Conservation (phyloP, 2,888 invertebrate species). For the Caenorhabditis zanzibari region DNA sequence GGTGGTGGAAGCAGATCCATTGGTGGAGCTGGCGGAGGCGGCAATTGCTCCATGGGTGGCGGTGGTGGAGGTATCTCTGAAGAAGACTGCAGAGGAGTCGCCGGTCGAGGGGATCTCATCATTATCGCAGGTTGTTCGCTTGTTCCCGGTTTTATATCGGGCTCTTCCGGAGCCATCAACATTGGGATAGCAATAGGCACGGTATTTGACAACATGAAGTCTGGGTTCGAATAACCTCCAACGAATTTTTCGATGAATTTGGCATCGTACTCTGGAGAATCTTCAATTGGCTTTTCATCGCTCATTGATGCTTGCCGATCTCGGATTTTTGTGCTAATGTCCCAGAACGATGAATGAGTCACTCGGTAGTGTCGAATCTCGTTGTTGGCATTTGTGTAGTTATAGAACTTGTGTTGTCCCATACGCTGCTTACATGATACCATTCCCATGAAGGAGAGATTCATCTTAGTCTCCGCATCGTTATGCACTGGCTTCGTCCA, state of each 20-base stretch:
- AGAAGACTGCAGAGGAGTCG: constrained; percentile 15
- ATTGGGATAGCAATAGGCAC: not conserved
- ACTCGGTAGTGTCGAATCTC: constrained; percentile 72
- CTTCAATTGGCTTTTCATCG: constrained; percentile 33
- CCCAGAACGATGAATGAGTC: constrained; percentile 82
- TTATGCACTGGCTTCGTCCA: constrained; percentile 85
- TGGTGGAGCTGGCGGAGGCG: too few relatives aligned
- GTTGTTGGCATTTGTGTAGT: constrained; percentile 68
- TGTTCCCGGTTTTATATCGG: not conserved
- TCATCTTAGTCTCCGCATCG: constrained; percentile 73
- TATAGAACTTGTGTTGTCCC: constrained; percentile 68
- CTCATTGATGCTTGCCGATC: constrained; percentile 40
- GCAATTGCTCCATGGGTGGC: not conserved
- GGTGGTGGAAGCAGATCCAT: too few relatives aligned
- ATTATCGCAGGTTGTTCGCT: constrained; percentile 17
- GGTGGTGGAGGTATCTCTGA: not conserved
- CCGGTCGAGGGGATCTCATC: constrained; percentile 54
- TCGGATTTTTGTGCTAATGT: constrained; percentile 52
- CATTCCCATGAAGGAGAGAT: constrained; percentile 73
- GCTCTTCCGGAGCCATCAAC: constrained; percentile 15
- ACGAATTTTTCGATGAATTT: constrained; percentile 41
- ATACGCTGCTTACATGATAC: constrained; percentile 66
- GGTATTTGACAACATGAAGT: not conserved
- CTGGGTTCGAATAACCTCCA: not conserved
- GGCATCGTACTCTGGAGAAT: constrained; percentile 39